A percentile compares a stretch with the other conserved stretches of the same genome.
phyloP scores from a whole-genome alignment of 53 echinoderm and acorn worm genomes.

The Luidia sarsii region DNA sequence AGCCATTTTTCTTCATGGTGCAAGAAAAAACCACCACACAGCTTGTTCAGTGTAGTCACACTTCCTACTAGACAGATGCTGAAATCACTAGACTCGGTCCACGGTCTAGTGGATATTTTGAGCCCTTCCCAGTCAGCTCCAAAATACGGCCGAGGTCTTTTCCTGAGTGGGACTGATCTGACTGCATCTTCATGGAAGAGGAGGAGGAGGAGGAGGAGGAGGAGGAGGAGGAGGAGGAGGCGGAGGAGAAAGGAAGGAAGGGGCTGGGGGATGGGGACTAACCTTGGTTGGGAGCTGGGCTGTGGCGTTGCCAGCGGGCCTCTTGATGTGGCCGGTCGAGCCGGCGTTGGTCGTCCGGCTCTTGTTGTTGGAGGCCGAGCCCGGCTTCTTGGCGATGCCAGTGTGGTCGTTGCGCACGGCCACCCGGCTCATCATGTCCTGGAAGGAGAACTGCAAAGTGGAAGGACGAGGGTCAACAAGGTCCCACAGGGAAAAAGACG shows the following conservation, averaged over 20 bases:
- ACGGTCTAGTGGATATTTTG: no score
- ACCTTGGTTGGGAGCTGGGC: conserved; percentile 72
- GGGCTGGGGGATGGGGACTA: no score
- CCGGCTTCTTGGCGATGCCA: conserved; percentile 70
- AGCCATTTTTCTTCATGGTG: no score
- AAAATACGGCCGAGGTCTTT: no score
- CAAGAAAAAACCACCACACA: no score
- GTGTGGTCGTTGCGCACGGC: conserved; percentile 76
- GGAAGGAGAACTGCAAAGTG: conserved; percentile 52
- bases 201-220: not conserved
- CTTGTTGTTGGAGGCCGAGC: conserved; percentile 66
- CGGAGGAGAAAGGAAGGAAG: no score
- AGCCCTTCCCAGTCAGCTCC: no score
- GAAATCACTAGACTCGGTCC: no score
- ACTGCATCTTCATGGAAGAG: not conserved
- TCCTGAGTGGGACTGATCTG: not conserved
- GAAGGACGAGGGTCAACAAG: not conserved
- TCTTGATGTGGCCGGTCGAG: conserved; percentile 61
- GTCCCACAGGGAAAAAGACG: conserved; percentile 8
- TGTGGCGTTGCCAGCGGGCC: conserved; percentile 44
- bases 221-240: no score
- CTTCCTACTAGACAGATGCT: no score
- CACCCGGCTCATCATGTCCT: conserved; percentile 52
- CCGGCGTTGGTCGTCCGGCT: conserved; percentile 38
- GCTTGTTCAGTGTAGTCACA: no score